Conservation (phyloP, 2,797 vertebrate genomes). For the Parotocinclus haroldoi region DNA sequence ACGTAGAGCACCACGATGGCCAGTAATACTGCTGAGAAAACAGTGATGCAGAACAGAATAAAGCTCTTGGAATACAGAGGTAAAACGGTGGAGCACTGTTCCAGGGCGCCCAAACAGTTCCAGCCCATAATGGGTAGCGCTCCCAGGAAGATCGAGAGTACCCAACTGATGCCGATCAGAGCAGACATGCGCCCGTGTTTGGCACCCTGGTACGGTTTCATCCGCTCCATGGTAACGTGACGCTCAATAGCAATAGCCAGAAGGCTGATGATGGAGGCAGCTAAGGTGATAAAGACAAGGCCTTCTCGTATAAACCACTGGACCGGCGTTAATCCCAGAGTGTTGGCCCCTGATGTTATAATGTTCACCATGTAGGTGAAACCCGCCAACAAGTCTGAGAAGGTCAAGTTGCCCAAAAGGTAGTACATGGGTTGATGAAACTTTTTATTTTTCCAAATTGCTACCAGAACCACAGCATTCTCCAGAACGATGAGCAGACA, state of each 20-base stretch:
- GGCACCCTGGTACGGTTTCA: conserved; percentile 79
- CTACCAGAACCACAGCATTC: conserved; percentile 81
- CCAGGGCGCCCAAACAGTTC: conserved; percentile 80
- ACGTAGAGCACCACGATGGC: conserved; percentile 82
- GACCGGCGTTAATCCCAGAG: conserved; percentile 77
- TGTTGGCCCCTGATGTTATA: conserved; percentile 80
- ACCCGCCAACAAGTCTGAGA: conserved; percentile 85
- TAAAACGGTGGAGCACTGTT: conserved; percentile 80
- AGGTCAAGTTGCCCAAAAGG: conserved; percentile 82
- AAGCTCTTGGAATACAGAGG: conserved; percentile 86
- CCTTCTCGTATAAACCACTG: conserved; percentile 85
- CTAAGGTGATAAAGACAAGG: conserved; percentile 82
- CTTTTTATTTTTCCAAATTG: conserved; percentile 85
- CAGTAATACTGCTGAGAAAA: conserved; percentile 76
- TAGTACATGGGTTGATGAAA: conserved; percentile 90
- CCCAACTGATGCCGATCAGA: conserved; percentile 80
- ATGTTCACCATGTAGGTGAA: conserved; percentile 87
- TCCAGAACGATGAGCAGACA: conserved; percentile 82
- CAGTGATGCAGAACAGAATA: conserved; percentile 81
- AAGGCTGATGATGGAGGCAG: conserved; percentile 83
- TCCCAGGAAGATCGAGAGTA: conserved; percentile 76
- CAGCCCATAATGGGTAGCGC: conserved; percentile 82
- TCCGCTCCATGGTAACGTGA: conserved; percentile 86
- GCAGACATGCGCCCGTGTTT: conserved; percentile 80
- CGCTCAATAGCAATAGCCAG: conserved; percentile 88